Evolutionary conservation across 2,888 invertebrate species (phyloP).

Genomic region (Nomada ferruginata): DNA sequence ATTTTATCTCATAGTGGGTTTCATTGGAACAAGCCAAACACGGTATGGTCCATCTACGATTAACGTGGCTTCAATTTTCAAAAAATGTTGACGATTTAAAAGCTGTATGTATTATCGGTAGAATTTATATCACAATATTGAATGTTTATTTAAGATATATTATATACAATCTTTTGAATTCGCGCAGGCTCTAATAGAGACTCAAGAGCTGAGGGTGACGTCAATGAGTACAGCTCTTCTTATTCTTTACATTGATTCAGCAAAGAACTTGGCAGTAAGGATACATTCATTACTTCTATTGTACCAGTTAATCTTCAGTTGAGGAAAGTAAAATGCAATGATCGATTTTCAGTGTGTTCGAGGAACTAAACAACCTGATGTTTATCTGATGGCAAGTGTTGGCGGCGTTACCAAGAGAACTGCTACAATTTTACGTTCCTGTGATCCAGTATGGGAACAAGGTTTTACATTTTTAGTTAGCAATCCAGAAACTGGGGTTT

Average conservation of each 20-base stretch:
- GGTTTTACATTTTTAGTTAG: slow-evolving; percentile 96
- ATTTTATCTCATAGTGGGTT: slow-evolving; percentile 90
- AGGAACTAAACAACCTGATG: slow-evolving; percentile 89
- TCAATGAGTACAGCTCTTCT: slow-evolving; percentile 92
- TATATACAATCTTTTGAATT: slow-evolving; percentile 28
- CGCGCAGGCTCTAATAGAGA: slow-evolving; percentile 89
- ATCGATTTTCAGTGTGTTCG: slow-evolving; percentile 75
- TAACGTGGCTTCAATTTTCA: slow-evolving; percentile 95
- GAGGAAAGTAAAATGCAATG: background rate
- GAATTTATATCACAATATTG: too few species aligned
- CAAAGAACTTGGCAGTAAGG: slow-evolving; percentile 95
- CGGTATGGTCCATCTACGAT: slow-evolving; percentile 95
- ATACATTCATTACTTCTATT: background rate
- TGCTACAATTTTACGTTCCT: slow-evolving; percentile 90
- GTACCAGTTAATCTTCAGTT: background rate
- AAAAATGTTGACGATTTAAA: slow-evolving; percentile 89
- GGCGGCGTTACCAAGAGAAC: slow-evolving; percentile 92
- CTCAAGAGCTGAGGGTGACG: slow-evolving; percentile 90
- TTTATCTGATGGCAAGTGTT: slow-evolving; percentile 91
- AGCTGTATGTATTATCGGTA: slow-evolving; percentile 86
- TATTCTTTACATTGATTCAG: slow-evolving; percentile 96
- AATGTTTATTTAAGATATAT: slow-evolving; percentile 18
- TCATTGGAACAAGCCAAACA: slow-evolving; percentile 97
- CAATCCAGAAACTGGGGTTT: slow-evolving; percentile 94
- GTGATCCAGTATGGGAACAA: slow-evolving; percentile 97